A percentile compares a stretch with the other conserved stretches of the same genome.
Evolutionary conservation across 2,797 vertebrate genomes (phyloP).

Genomic region (Pithecia hirsuta): DNA sequence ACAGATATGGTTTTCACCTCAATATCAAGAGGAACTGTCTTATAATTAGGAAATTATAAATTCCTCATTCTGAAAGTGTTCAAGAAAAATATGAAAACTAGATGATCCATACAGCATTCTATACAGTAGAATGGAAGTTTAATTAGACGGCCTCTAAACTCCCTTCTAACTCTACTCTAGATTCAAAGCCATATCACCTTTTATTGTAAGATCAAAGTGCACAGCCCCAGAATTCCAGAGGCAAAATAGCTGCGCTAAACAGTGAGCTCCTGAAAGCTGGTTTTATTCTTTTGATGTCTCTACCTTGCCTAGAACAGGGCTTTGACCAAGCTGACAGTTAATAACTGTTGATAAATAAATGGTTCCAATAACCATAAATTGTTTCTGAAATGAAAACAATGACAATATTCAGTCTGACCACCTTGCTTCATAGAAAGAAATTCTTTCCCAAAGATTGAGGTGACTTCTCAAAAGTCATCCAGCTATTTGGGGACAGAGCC

Average conservation of each 20-base stretch:
- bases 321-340: background rate
- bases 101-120: background rate
- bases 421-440: background rate
- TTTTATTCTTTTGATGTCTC: background rate
- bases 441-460: background rate
- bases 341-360: background rate
- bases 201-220: background rate
- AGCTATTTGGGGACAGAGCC: background rate
- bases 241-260: background rate
- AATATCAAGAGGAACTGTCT: background rate
- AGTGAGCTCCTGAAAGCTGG: background rate
- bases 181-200: background rate
- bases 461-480: background rate
- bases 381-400: background rate
- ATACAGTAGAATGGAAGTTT: background rate
- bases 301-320: background rate
- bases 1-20: background rate
- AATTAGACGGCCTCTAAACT: background rate
- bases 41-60: background rate
- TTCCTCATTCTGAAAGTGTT: constrained; percentile 8
- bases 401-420: background rate
- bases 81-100: background rate
- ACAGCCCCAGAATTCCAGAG: background rate
- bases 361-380: background rate
- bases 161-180: background rate